Evolutionary conservation across 2,797 vertebrate genomes (phyloP).

Genomic region (Hypotaenidia okinawae): DNA sequence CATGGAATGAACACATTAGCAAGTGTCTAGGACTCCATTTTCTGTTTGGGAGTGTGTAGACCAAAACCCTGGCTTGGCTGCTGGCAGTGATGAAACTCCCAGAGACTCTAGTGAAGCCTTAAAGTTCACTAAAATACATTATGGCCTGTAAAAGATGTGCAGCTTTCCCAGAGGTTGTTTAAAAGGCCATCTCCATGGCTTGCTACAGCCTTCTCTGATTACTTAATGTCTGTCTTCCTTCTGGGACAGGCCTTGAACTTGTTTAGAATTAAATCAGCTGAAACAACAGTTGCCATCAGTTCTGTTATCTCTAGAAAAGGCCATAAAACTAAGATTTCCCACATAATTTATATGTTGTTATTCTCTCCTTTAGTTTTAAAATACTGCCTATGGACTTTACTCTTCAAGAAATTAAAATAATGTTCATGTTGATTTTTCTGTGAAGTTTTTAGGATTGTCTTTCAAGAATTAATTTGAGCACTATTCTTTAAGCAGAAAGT

Average conservation of each 20-base stretch:
- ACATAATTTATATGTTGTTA: neutral
- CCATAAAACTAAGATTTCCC: neutral
- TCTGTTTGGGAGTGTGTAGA: neutral
- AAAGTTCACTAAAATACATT: slow-evolving; percentile 8
- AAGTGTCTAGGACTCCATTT: neutral
- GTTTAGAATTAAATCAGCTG: neutral
- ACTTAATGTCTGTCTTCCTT: slow-evolving; percentile 5
- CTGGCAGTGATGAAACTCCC: neutral
- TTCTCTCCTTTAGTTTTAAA: neutral
- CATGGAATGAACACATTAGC: neutral
- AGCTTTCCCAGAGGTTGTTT: slow-evolving; percentile 29
- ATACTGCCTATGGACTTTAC: neutral
- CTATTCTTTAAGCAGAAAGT: neutral
- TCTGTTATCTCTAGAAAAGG: neutral
- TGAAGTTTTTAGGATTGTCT: neutral
- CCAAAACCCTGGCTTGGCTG: neutral
- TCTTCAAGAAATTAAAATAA: neutral
- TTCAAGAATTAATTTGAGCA: neutral
- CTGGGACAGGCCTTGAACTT: slow-evolving; percentile 41
- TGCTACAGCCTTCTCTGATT: slow-evolving; percentile 16
- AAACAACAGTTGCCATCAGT: slow-evolving; percentile 14
- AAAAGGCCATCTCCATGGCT: neutral
- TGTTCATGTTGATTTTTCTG: neutral
- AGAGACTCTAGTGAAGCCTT: neutral
- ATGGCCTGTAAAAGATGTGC: neutral